These are phyloP conservation scores for Corythornis vintsioides DNA, from an alignment of 2,113 vertebrate species.

Conservation along the genomic window DNA sequence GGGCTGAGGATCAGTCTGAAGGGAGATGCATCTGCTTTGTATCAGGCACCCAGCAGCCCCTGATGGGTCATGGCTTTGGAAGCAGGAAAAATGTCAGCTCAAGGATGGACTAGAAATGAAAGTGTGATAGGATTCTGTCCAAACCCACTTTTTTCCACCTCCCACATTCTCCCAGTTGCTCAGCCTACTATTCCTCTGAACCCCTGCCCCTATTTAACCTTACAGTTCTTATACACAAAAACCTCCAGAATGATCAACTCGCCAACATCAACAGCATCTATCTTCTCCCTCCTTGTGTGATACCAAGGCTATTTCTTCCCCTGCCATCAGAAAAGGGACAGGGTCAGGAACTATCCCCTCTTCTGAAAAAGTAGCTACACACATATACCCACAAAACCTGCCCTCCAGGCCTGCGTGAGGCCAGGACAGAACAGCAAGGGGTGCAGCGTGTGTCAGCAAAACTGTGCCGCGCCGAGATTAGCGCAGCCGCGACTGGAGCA, in stretches of 20 bases:
- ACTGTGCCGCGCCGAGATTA: not conserved
- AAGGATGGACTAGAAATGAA: not conserved
- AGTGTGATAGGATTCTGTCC: not conserved
- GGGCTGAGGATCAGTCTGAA: not conserved
- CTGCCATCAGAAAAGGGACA: not conserved
- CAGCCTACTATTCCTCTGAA: not conserved
- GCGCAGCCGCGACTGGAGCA: not conserved
- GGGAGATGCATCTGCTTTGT: not conserved
- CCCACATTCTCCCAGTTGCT: not conserved
- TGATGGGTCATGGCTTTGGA: rapidly evolving
- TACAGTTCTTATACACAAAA: not conserved
- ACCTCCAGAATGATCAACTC: not conserved
- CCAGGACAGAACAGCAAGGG: slow-evolving; percentile 19
- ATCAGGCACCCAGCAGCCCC: not conserved
- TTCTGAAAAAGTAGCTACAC: not conserved
- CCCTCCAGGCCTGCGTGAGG: not conserved
- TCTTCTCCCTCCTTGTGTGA: not conserved
- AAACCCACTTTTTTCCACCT: not conserved
- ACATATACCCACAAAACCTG: not conserved
- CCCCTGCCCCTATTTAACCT: not conserved
- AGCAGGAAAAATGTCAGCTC: not conserved
- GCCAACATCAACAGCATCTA: not conserved
- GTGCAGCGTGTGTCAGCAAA: not conserved
- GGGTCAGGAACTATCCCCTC: not conserved
- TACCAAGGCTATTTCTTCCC: not conserved